phyloP scores from a whole-genome alignment of 2,888 invertebrate genomes.

The Linnaemya vulpina region DNA sequence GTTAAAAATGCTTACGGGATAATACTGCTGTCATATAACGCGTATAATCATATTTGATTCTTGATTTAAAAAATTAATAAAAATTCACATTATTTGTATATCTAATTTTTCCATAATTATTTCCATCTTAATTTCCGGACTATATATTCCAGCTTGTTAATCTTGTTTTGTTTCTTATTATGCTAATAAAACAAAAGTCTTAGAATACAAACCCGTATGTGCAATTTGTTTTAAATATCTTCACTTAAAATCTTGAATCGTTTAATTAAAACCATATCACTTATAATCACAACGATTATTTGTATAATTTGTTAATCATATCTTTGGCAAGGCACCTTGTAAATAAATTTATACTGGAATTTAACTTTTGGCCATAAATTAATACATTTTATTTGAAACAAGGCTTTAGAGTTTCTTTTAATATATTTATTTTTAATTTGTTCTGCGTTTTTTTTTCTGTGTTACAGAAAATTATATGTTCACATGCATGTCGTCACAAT shows the following conservation, averaged over 20 bases:
- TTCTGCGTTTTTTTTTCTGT: neutral
- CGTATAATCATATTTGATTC: no score
- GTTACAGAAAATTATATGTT: constrained; percentile 61
- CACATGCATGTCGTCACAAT: constrained; percentile 65
- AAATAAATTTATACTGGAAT: constrained; percentile 16
- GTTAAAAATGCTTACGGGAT: no score
- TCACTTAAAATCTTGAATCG: neutral
- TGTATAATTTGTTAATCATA: neutral
- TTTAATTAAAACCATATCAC: constrained; percentile 5
- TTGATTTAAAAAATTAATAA: no score
- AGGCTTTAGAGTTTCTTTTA: constrained; percentile 50
- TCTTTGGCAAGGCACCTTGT: constrained; percentile 29
- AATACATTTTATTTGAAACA: constrained; percentile 43
- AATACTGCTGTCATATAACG: no score
- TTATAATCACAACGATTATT: neutral
- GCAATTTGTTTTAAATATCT: neutral
- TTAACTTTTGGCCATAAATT: constrained; percentile 44
- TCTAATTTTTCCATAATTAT: neutral
- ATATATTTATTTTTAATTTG: constrained; percentile 19
- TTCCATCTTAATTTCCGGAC: neutral
- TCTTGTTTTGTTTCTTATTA: neutral
- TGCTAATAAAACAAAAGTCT: neutral
- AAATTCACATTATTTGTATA: no score
- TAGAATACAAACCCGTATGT: constrained; percentile 25
- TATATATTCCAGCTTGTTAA: neutral